Base-by-base conservation (phyloP, 2,113 vertebrate genomes). In the Clarias gariepinus region DNA sequence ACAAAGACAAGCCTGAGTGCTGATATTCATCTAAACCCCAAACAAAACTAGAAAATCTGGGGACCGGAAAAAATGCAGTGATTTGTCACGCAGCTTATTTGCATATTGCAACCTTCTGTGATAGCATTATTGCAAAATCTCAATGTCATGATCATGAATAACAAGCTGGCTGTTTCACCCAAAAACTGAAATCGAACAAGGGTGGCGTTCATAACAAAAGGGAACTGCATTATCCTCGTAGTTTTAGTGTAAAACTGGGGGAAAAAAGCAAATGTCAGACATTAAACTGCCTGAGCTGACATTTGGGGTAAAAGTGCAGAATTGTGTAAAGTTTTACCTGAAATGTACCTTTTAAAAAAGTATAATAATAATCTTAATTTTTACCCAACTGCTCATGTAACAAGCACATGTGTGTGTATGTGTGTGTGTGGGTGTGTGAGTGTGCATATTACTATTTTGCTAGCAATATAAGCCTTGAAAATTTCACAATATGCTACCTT, bases 241-340 rank as follows among this genome's bases (percentile, higher is more conserved):
- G 52, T 60, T 80, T 60, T 19, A 12, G 9, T 80, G 57, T 80
- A 80, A 80, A 80, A 80, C 78, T 60, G 78, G 47, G 8, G 8
- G 41, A 47, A 47, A 47, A 36, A 47, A 18, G 15, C 25, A 78
- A 78, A 78, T 78, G 52, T 58, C 53, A 79, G 77, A 80, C n/a
- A 60, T 28, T 60, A 36, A 80, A 80, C 18, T 60, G 78, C 36
- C 78, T 1, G 1, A 0, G 57, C 10, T 80, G 78, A 33, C 78
- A 80, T 80, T 80, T 80, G 57, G 57, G 4, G 19, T 47, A 47
- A 21, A 36, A 60, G 78, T 80, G 78, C 3, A n/a, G 3, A 57
- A 57, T 10, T 33, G 53, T 79, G 55, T 80, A 10, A 53, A 33
- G 78, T 21, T 78, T 55, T 25, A 16, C 15, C 52, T 3, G 1